phyloP scores from a whole-genome alignment of 2,888 invertebrate genomes.

The Orthosia gracilis region DNA sequence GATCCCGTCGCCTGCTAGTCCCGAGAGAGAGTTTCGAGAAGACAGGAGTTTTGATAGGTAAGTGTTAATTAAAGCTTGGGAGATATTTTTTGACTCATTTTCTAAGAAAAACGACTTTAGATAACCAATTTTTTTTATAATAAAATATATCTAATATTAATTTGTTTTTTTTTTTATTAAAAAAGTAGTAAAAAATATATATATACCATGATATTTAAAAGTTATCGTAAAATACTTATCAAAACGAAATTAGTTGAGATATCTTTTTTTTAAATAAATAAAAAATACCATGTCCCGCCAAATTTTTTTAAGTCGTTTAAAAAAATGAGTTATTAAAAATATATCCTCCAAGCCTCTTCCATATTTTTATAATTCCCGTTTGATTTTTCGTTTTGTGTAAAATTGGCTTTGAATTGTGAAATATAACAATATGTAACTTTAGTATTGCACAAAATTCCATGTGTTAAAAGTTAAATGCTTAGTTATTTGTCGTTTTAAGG shows the following conservation, averaged over 20 bases:
- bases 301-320: background rate
- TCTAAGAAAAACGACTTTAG: background rate
- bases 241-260: too few species aligned
- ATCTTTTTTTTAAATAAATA: background rate
- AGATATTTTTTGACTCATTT: constrained; percentile 18
- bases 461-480: constrained; percentile 25
- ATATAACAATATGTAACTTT: constrained; percentile 43
- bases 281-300: background rate
- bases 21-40: constrained; percentile 65
- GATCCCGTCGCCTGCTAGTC: constrained; percentile 80
- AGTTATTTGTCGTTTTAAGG: constrained; percentile 8
- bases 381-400: constrained; percentile 41
- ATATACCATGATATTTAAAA: too few species aligned
- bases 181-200: too few species aligned
- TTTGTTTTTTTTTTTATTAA: too few species aligned
- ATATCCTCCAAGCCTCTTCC: constrained; percentile 5
- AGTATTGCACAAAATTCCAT: constrained; percentile 39
- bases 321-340: background rate
- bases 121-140: too few species aligned
- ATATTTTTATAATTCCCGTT: constrained; percentile 5
- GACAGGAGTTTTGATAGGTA: constrained; percentile 74
- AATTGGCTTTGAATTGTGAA: constrained; percentile 49
- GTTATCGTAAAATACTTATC: too few species aligned
- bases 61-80: constrained; percentile 48
- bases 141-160: too few species aligned